Percentiles rank a stretch among this genome's conserved stretches.
phyloP scores from a whole-genome alignment of 2,113 vertebrate species.

The Ardeotis arabs region DNA sequence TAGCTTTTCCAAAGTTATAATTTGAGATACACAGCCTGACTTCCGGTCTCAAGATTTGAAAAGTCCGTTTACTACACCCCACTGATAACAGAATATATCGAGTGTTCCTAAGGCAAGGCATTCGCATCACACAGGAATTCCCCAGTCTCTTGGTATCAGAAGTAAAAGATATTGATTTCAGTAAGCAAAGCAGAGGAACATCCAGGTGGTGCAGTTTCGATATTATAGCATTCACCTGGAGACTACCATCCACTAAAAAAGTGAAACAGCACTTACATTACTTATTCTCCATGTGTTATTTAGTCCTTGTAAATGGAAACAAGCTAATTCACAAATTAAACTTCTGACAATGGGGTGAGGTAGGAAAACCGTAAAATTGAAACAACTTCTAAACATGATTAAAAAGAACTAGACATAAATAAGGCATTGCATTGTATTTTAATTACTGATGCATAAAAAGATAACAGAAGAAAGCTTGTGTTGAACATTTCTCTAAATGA shows the following conservation, averaged over 20 bases:
- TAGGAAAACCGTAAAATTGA: not conserved
- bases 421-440: not conserved
- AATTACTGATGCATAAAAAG: not conserved
- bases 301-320: not conserved
- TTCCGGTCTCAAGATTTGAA: not conserved
- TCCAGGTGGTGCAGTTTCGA: not conserved
- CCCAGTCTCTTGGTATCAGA: not conserved
- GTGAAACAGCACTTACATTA: not conserved
- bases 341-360: not conserved
- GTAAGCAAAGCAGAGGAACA: not conserved
- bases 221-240: accelerated
- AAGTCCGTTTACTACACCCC: not conserved
- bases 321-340: not conserved
- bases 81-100: not conserved
- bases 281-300: not conserved
- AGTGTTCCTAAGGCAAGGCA: not conserved
- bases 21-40: not conserved
- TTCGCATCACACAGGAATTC: not conserved
- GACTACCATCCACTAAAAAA: not conserved
- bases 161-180: not conserved
- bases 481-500: not conserved
- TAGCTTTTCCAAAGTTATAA: not conserved
- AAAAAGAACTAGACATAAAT: not conserved
- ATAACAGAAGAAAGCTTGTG: not conserved
- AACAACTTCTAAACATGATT: not conserved